Base-by-base conservation (phyloP, 2,113 vertebrate species). In the Centropus unirufus region DNA sequence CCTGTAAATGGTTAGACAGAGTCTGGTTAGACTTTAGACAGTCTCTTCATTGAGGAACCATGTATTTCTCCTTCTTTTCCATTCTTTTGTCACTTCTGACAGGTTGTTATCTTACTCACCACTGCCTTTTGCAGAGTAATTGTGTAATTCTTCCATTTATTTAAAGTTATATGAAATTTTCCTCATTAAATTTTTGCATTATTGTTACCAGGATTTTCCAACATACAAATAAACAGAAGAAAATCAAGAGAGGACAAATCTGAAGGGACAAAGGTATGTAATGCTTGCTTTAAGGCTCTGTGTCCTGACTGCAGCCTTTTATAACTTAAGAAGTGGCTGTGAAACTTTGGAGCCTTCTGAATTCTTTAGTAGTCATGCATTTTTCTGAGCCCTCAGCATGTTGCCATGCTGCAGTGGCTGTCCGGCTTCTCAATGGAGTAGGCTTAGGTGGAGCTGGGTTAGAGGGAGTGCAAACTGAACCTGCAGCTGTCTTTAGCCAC, bases 401-500 rank as follows among this genome's bases (percentile, higher is more conserved):
- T 49, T 91, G 40, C 57, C 39, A 34, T 1, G 2, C 21, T 1
- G 6, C n/a, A 11, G 34, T 30, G 46, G 36, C 52, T 57, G 20
- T 58, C n/a, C 26, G 74, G 27, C 14, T 75, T 78, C 70, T 30
- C 44, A 63, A 52, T 39, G 34, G 34, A 87, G 73, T 10, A 68
- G 49, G 14, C 5, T 73, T 52, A 79, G 66, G 30, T 40, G 52
- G 51, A 54, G 19, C 39, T 75, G 69, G 16, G 24, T 8, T 76
- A 36, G 34, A 75, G 21, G 24, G 42, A 62, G 18, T 12, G 19
- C 63, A 90, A n/a, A 64, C 40, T 73, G 49, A 88, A 51, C 30
- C 22, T 74, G 55, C 66, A 86, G 70, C 88, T 85, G 63, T 54
- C 85, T 76, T 91, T 49, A 94, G 72, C 79, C n/a, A 72, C 59